Evolutionary conservation across 1,140 invertebrate species (phyloP).

Genomic region (Homarus americanus): DNA sequence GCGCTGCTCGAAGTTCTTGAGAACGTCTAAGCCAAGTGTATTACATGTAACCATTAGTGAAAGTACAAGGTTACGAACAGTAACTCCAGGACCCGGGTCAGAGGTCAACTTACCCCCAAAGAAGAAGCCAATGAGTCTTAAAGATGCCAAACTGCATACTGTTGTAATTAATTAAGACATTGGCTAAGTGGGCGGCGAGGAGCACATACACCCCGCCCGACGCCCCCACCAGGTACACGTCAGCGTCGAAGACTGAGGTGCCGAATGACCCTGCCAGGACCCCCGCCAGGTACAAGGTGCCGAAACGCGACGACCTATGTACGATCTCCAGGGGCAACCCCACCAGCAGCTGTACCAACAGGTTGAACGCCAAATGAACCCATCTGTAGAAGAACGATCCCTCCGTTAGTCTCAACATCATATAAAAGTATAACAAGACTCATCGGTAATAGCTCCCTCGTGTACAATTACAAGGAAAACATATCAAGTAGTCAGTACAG

Average conservation of each 20-base stretch:
- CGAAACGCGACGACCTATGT: conserved; percentile 93
- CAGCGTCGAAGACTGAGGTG: conserved; percentile 95
- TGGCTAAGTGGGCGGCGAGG: conserved; percentile 95
- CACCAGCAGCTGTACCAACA: conserved; percentile 93
- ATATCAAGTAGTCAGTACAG: too few relatives aligned
- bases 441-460: too few relatives aligned
- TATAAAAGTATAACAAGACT: too few relatives aligned
- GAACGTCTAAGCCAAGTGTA: conserved; percentile 92
- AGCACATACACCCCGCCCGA: conserved; percentile 95
- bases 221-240: conserved; percentile 95
- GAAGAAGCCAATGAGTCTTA: conserved; percentile 92
- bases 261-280: conserved; percentile 94
- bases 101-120: conserved; percentile 87
- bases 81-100: too few relatives aligned
- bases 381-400: conserved; percentile 84
- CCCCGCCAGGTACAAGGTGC: conserved; percentile 94
- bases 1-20: conserved; percentile 98
- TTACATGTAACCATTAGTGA: too few relatives aligned
- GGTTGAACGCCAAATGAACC: conserved; percentile 96
- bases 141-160: conserved; percentile 97
- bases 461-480: too few relatives aligned
- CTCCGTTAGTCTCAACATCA: too few relatives aligned
- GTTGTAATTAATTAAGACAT: conserved; percentile 96
- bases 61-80: too few relatives aligned
- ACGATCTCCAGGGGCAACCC: conserved; percentile 97